Conservation (phyloP, 2,888 invertebrate genomes). For the Drosophila suboccidentalis region DNA sequence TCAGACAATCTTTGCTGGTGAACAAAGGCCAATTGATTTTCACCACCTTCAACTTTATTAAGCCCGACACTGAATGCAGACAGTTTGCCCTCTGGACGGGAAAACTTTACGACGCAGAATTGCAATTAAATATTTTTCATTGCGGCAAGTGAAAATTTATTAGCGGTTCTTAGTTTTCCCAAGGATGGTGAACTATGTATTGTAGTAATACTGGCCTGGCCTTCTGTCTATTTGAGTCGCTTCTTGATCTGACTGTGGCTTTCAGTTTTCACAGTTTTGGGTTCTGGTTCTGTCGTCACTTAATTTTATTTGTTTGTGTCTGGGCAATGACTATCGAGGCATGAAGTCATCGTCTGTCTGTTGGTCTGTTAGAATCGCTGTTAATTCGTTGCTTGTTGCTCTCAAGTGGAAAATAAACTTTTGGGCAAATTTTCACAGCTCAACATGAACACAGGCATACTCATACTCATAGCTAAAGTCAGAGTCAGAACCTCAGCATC, state of each 20-base stretch:
- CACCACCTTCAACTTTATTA: constrained; percentile 52
- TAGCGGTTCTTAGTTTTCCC: constrained; percentile 52
- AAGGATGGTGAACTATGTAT: constrained; percentile 10
- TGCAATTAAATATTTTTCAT: constrained; percentile 61
- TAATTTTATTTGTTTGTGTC: constrained; percentile 61
- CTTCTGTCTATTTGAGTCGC: constrained; percentile 1
- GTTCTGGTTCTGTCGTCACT: constrained; percentile 47
- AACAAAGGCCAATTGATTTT: constrained; percentile 46
- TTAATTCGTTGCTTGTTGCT: constrained; percentile 48
- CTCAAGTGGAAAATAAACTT: constrained; percentile 63
- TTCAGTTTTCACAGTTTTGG: constrained; percentile 9
- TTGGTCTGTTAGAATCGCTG: constrained; percentile 31
- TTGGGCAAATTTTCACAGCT: constrained; percentile 38
- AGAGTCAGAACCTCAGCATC: background rate
- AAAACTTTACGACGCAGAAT: constrained; percentile 32
- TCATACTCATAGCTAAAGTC: background rate
- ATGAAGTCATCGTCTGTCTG: constrained; percentile 39
- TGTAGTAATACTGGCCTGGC: constrained; percentile 1
- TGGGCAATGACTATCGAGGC: constrained; percentile 32
- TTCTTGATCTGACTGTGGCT: constrained; percentile 3
- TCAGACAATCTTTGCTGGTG: background rate
- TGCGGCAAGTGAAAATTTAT: constrained; percentile 63
- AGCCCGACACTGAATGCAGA: constrained; percentile 25
- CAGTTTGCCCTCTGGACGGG: constrained; percentile 14
- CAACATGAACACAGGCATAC: constrained; percentile 11